A percentile compares a stretch with the other conserved stretches of the same genome.
Conservation (phyloP, 2,888 invertebrate species). For the Sarcophaga rosellei region DNA sequence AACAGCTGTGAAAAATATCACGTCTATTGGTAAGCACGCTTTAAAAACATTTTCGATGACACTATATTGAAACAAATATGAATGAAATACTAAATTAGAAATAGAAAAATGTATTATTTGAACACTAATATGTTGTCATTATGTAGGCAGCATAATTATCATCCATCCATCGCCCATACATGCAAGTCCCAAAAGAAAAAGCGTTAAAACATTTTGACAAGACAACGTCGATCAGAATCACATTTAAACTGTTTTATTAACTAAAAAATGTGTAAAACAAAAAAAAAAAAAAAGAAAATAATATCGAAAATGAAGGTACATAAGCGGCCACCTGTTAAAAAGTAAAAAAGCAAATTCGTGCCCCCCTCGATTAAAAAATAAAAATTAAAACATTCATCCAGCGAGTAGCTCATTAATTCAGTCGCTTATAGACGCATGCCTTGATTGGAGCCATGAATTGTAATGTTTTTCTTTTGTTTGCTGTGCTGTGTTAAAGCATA, state of each 20-base stretch:
- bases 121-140: conserved; percentile 52
- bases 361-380: conserved; percentile 21
- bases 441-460: not conserved
- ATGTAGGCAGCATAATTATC: conserved; percentile 13
- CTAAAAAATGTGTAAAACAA: no score
- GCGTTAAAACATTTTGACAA: no score
- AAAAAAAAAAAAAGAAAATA: not conserved
- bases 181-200: not conserved
- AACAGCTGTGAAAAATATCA: conserved; percentile 31
- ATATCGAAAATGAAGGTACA: conserved; percentile 4
- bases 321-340: conserved; percentile 39
- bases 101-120: conserved; percentile 22
- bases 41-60: conserved; percentile 52
- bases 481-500: not conserved
- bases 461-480: no score
- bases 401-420: not conserved
- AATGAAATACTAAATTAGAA: conserved; percentile 14
- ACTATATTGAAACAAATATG: conserved; percentile 28
- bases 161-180: no score
- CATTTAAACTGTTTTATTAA: no score
- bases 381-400: conserved; percentile 36
- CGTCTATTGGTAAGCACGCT: conserved; percentile 13
- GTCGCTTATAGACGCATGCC: not conserved
- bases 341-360: conserved; percentile 5
- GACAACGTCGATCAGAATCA: no score